Evolutionary conservation across 2,888 invertebrate species (phyloP).

Genomic region (Lithophane leautieri): DNA sequence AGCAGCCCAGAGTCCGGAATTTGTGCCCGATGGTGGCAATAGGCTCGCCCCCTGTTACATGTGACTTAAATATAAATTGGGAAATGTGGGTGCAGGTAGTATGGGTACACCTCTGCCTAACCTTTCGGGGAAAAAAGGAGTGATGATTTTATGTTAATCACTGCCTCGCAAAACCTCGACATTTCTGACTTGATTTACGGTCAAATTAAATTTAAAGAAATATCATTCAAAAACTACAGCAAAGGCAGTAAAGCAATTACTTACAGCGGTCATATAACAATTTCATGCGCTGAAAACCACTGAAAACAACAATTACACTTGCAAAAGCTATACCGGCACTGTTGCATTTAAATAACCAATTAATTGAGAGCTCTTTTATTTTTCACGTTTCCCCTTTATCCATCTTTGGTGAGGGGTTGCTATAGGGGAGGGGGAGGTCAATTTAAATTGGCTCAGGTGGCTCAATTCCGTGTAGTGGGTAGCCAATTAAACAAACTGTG

Average conservation of each 20-base stretch:
- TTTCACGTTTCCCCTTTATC: conserved; percentile 29
- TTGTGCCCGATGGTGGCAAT: too few relatives aligned
- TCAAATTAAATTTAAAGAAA: conserved; percentile 37
- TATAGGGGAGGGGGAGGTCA: conserved; percentile 49
- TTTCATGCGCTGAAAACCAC: conserved; percentile 71
- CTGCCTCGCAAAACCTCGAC: conserved; percentile 5
- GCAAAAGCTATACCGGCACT: conserved; percentile 64
- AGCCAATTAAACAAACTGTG: conserved; percentile 77
- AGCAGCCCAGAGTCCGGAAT: too few relatives aligned
- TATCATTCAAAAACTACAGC: conserved; percentile 52
- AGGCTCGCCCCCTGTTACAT: too few relatives aligned
- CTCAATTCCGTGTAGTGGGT: conserved; percentile 68
- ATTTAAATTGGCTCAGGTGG: conserved; percentile 65
- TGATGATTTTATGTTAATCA: too few relatives aligned
- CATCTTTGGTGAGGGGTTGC: conserved; percentile 29
- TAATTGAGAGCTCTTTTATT: conserved; percentile 58
- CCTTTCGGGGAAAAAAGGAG: too few relatives aligned
- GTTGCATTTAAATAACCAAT: conserved; percentile 73
- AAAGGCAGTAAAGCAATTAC: conserved; percentile 57
- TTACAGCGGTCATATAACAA: conserved; percentile 65
- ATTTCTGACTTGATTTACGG: conserved; percentile 20
- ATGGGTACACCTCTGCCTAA: too few relatives aligned
- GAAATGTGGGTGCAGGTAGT: too few relatives aligned
- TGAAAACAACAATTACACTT: conserved; percentile 71
- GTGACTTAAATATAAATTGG: too few relatives aligned